phyloP scores from a whole-genome alignment of 2,888 invertebrate species.

The Venusia cambrica region DNA sequence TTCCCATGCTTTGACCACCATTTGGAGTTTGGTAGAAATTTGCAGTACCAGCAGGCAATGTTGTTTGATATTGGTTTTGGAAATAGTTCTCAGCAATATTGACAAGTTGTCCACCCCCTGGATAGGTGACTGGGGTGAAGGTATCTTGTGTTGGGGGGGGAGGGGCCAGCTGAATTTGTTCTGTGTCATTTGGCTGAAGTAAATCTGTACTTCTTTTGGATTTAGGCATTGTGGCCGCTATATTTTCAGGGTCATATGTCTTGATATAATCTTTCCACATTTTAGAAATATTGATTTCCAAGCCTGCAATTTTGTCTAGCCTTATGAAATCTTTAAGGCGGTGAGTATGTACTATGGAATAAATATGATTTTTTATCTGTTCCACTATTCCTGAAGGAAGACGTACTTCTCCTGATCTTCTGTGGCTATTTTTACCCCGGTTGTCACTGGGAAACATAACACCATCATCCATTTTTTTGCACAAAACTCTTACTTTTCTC shows the following conservation, averaged over 20 bases:
- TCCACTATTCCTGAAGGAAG: conserved; percentile 71
- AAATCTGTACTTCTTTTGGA: conserved; percentile 65
- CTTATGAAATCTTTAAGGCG: conserved; percentile 76
- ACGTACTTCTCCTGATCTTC: conserved; percentile 74
- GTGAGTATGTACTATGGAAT: conserved; percentile 76
- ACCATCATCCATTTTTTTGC: conserved; percentile 81
- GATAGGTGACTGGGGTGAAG: conserved; percentile 61
- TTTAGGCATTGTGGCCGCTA: conserved; percentile 71
- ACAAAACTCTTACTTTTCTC: conserved; percentile 78
- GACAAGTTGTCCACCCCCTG: conserved; percentile 70
- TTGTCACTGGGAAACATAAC: conserved; percentile 81
- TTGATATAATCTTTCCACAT: conserved; percentile 82
- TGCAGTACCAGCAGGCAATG: conserved; percentile 54
- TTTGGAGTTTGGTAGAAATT: conserved; percentile 73
- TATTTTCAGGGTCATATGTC: conserved; percentile 76
- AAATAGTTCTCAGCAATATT: conserved; percentile 77
- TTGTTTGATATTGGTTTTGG: conserved; percentile 70
- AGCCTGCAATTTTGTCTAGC: conserved; percentile 76
- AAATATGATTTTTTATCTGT: conserved; percentile 78
- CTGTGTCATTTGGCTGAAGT: conserved; percentile 38
- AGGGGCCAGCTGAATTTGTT: conserved; percentile 39
- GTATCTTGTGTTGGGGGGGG: conserved; percentile 53
- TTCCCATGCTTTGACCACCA: conserved; percentile 67
- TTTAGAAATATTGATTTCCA: conserved; percentile 80
- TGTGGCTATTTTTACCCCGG: conserved; percentile 77